Percentiles rank a stretch among this genome's conserved stretches.
These are phyloP conservation scores for Drosophila hydei DNA, from an alignment of 1,140 invertebrate species.

Conservation along the genomic window DNA sequence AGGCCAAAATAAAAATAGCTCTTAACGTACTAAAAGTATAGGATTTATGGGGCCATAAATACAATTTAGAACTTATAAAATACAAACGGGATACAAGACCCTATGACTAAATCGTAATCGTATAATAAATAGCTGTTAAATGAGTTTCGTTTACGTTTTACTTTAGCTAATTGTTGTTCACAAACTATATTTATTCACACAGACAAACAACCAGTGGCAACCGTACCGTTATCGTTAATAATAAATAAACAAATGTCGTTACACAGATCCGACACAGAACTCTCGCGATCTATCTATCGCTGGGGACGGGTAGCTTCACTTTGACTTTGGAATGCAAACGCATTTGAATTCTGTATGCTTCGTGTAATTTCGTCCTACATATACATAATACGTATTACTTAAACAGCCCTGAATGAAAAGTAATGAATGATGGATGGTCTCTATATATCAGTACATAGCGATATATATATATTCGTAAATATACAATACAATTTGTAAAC, in stretches of 20 bases:
- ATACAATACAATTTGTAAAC: constrained; percentile 42
- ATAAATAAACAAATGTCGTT: constrained; percentile 1
- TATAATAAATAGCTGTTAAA: constrained; percentile 17
- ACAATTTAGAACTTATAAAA: constrained; percentile 51
- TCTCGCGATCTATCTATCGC: neutral
- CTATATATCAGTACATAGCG: constrained; percentile 30
- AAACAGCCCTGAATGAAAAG: constrained; percentile 14
- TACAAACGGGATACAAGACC: constrained; percentile 4
- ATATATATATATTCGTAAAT: constrained; percentile 34
- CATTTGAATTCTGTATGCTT: neutral
- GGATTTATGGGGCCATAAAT: constrained; percentile 28
- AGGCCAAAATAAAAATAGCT: neutral
- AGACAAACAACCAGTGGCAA: constrained; percentile 10
- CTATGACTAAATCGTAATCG: constrained; percentile 7
- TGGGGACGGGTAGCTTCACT: neutral
- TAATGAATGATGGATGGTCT: constrained; percentile 7
- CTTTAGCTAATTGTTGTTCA: constrained; percentile 32
- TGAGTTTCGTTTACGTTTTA: constrained; percentile 21
- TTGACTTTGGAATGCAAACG: neutral
- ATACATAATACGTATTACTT: neutral
- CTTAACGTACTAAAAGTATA: constrained; percentile 41
- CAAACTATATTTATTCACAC: constrained; percentile 21
- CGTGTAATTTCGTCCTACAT: neutral
- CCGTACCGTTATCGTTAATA: neutral
- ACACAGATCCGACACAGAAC: constrained; percentile 3